Evolutionary conservation across 2,888 invertebrate species (phyloP), one percentile per base, ranked within the genome.

Genomic region (Scelioninae gen. 1): DNA sequence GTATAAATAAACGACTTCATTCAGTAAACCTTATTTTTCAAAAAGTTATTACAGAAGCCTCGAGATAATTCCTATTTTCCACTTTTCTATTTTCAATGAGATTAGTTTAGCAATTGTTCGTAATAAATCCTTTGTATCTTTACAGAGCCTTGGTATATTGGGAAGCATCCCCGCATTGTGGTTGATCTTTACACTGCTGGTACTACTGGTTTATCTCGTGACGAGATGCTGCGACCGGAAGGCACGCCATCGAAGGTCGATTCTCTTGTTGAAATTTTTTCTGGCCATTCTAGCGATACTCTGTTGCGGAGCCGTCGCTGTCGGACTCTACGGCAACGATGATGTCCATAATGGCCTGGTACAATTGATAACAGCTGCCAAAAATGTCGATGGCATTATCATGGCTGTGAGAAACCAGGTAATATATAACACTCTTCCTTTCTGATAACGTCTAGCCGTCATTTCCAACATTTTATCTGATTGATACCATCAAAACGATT

Each of bases 191-290:
- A 98, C 98, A 32, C 94, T 98, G 88, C 94, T 98, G 86, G 95
- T 98, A 68, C 94, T 98, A 87, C 95, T 98, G 87, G 95, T 98
- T 89, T 98, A 98, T 93, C 95, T 98, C 92, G 95, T 98, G 93
- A 97, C 98, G 89, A 95, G 98, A 93, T 98, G 98, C 93, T 98
- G 98, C 94, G 98, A 98, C 94, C 95, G 97, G 89, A 97, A 97
- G 93, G 97, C 97, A 86, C 95, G 97, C 72, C 97, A 97, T 82
- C 96, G 96, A 79, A 95, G 96, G 92, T 97, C 97, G 88, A 97
- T 98, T 92, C 96, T 97, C 63, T 96, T 98, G 88, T 94, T 98
- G 86, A 96, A 96, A 94, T 96, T 92, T 95, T 91, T 96, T 16
- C 93, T 96, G 71, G 96, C 96, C 90, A 95, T 96, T 82, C 95